Conservation (phyloP, 1,140 invertebrate genomes). For the Zaprionus nigranus region DNA sequence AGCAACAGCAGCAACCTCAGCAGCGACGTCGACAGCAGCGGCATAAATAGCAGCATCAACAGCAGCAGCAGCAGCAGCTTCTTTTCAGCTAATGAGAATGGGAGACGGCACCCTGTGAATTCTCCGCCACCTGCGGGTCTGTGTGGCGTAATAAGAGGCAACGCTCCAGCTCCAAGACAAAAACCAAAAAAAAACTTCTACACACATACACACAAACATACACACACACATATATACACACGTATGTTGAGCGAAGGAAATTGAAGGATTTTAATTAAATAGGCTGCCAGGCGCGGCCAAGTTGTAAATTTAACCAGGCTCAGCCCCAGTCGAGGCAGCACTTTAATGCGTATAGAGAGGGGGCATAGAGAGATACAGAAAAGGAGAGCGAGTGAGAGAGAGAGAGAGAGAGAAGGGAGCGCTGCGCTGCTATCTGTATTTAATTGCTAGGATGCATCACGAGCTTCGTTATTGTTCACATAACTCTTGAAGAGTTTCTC, state of each 20-base stretch:
- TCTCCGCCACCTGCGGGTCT: conserved; percentile 33
- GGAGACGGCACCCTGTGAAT: neutral
- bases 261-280: conserved; percentile 82
- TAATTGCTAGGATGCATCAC: conserved; percentile 46
- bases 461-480: conserved; percentile 43
- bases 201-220: conserved; percentile 6
- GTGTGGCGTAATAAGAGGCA: conserved; percentile 50
- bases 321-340: neutral
- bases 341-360: conserved; percentile 1
- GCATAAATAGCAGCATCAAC: conserved; percentile 53
- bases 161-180: neutral
- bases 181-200: neutral
- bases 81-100: conserved; percentile 79
- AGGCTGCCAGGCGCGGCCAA: conserved; percentile 50
- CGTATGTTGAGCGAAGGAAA: conserved; percentile 38
- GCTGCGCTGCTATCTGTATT: conserved; percentile 6
- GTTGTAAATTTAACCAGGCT: conserved; percentile 40
- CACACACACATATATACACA: neutral
- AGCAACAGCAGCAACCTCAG: conserved; percentile 18
- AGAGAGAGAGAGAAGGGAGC: neutral
- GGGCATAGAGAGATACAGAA: no score
- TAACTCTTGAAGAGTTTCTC: conserved; percentile 39
- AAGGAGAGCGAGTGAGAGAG: neutral
- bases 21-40: neutral
- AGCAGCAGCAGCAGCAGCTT: conserved; percentile 62